Evolutionary conservation across 1,140 invertebrate species (phyloP), one percentile per base, ranked within the genome.

Genomic region (Akabosia matsudoensis): DNA sequence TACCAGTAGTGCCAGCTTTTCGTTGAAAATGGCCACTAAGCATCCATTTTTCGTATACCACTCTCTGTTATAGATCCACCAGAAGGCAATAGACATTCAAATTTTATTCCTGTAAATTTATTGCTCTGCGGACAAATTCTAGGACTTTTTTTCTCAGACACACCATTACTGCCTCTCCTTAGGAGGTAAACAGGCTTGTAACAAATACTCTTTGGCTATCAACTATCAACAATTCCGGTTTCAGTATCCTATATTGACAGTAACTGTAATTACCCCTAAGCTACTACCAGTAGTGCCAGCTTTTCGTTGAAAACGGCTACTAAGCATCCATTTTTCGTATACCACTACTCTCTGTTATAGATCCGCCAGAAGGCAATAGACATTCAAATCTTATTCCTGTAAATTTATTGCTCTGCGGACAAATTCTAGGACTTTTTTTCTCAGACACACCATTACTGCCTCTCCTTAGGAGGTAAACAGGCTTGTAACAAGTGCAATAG

Each of bases 381-480:
- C 7, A 61, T 16, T 16, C 4, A 14, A 61, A n/a, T 10, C 24
- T n/a, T 24, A 22, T 61, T 61, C 54, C 7, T 7, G 54, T 16
- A 24, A 61, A 61, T 61, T 61, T 61, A 61, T 61, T 45, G 18
- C 37, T 45, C 13, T n/a, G 4, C 61, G 61, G 30, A 31, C 61
- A 67, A 67, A 67, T 67, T 67, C 61, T 67, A 67, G 61, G 61
- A 67, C 61, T 67, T 13, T 22, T n/a, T n/a, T n/a, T n/a, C n/a
- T n/a, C n/a, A n/a, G n/a, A n/a, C n/a, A n/a, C 45, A 51, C 45
- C 45, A n/a, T n/a, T 51, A 10, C 45, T 51, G 45, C 45, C n/a
- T 13, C 45, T n/a, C n/a, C n/a, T n/a, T n/a, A n/a, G n/a, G n/a
- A n/a, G n/a, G n/a, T n/a, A n/a, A n/a, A 28, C 14, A 67, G 30